Evolutionary conservation across 1,140 invertebrate species (phyloP).

Genomic region (Pararge aegeria): DNA sequence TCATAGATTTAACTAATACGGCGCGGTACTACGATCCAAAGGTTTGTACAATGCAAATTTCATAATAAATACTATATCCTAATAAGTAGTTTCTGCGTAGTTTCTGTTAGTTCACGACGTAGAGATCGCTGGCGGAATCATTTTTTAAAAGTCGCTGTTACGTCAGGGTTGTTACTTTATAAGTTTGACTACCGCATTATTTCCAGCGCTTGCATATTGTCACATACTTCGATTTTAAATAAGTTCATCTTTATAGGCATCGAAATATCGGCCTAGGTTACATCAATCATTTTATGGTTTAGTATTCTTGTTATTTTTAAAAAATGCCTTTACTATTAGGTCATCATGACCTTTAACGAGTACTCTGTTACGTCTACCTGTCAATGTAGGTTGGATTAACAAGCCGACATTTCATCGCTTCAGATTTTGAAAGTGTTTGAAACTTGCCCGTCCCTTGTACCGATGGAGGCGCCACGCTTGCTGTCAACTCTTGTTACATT

Average conservation of each 20-base stretch:
- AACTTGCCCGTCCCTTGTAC: constrained; percentile 3
- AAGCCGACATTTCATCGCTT: constrained; percentile 5
- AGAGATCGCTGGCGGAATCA: too few relatives aligned
- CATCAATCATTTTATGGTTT: too few relatives aligned
- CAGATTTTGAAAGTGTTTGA: constrained; percentile 10
- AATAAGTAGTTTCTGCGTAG: too few relatives aligned
- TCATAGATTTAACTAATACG: constrained; percentile 69
- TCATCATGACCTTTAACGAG: not conserved
- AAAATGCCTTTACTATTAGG: constrained; percentile 1
- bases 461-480: constrained; percentile 10
- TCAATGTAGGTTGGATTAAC: constrained; percentile 8
- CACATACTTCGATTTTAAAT: too few relatives aligned
- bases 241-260: too few relatives aligned
- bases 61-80: not conserved
- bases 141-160: too few relatives aligned
- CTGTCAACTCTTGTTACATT: constrained; percentile 21
- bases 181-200: too few relatives aligned
- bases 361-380: not conserved
- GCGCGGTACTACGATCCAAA: constrained; percentile 56
- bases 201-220: too few relatives aligned
- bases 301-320: not conserved
- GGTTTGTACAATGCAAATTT: constrained; percentile 30
- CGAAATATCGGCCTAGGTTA: too few relatives aligned
- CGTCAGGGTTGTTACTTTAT: too few relatives aligned
- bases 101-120: too few relatives aligned